These are phyloP conservation scores for Scaptomyza flava DNA, from an alignment of 2,888 invertebrate species.

Conservation along the genomic window DNA sequence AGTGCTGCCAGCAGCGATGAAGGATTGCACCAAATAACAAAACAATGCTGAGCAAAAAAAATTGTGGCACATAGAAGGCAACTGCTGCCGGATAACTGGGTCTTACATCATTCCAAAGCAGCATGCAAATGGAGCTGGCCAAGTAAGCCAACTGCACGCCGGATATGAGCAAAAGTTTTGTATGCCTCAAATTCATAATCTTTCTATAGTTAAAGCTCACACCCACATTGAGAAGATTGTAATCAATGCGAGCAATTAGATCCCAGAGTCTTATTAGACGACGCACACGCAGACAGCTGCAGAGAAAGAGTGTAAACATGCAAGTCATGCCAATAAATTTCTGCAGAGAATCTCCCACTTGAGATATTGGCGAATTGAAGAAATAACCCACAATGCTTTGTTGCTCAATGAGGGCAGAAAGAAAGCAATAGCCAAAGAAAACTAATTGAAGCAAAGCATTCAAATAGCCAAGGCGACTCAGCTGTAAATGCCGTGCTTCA, in stretches of 20 bases:
- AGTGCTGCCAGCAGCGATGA: slow-evolving; percentile 78
- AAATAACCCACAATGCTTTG: slow-evolving; percentile 83
- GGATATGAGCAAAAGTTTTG: slow-evolving; percentile 63
- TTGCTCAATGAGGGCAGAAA: slow-evolving; percentile 72
- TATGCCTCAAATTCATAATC: slow-evolving; percentile 73
- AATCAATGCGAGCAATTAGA: slow-evolving; percentile 70
- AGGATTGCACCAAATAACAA: slow-evolving; percentile 76
- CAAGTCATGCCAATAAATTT: slow-evolving; percentile 81
- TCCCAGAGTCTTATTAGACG: slow-evolving; percentile 71
- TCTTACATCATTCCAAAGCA: slow-evolving; percentile 76
- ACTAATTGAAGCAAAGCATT: slow-evolving; percentile 75
- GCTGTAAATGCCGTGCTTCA: slow-evolving; percentile 58
- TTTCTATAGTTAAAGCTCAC: slow-evolving; percentile 78
- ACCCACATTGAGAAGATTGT: slow-evolving; percentile 71
- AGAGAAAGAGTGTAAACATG: slow-evolving; percentile 79
- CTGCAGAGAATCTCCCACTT: slow-evolving; percentile 82
- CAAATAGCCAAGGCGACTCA: slow-evolving; percentile 77
- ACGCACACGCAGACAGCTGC: slow-evolving; percentile 68
- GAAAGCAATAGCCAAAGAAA: slow-evolving; percentile 81
- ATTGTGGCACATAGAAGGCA: slow-evolving; percentile 82
- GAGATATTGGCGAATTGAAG: slow-evolving; percentile 82
- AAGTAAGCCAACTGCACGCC: slow-evolving; percentile 76
- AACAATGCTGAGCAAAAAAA: slow-evolving; percentile 80
- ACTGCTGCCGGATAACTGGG: slow-evolving; percentile 81
- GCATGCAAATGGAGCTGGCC: slow-evolving; percentile 75